Base-by-base conservation (phyloP, 92 coral and sea anemone species). In the Desmophyllum pertusum region DNA sequence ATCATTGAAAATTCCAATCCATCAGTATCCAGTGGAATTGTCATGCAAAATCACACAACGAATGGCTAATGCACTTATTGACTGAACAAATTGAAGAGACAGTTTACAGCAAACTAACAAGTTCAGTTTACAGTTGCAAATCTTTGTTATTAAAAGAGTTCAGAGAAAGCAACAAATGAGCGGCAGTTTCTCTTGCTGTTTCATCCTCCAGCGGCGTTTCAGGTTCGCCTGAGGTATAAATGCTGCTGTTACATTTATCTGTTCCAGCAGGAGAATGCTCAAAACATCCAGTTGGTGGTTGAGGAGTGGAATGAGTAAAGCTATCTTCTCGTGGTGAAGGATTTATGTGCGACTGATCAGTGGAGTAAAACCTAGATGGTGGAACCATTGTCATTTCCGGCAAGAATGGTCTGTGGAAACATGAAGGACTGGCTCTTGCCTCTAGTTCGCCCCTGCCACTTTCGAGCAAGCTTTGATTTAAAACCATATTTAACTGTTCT, bases 401-500 rank as follows among this genome's bases (percentile, higher is more conserved):
- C 30, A 48, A 36, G 74, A 69, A 38, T 1, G 74, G 74, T 31
- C 4, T 38, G n/a, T n/a, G 55, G 11, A 38, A 69, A 69, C 48
- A 69, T 2, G 48, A 6, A 69, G 50, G 30, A 69, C 6, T 14
- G 8, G 10, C 15, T 33, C 72, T 66, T 10, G 42, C 25, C 72
- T 66, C 36, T 30, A 3, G 43, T 69, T 6, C 33, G 11, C 74
- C 21, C n/a, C n/a, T n/a, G 74, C 74, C 74, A 38, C 48, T 68
- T 81, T 87, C 87, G 25, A 81, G 10, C 23, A 82, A 35, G 75
- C 86, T 87, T 74, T 87, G 90, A 43, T 64, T 73, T 25, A 87
- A 61, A 48, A 87, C 90, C 86, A 73, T 81, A 13, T 51, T 81
- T 21, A 87, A 51, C 75, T 87, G 90, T 75, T 87, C 86, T 31